Conservation (phyloP, 2,797 vertebrate genomes). For the Artibeus jamaicensis region DNA sequence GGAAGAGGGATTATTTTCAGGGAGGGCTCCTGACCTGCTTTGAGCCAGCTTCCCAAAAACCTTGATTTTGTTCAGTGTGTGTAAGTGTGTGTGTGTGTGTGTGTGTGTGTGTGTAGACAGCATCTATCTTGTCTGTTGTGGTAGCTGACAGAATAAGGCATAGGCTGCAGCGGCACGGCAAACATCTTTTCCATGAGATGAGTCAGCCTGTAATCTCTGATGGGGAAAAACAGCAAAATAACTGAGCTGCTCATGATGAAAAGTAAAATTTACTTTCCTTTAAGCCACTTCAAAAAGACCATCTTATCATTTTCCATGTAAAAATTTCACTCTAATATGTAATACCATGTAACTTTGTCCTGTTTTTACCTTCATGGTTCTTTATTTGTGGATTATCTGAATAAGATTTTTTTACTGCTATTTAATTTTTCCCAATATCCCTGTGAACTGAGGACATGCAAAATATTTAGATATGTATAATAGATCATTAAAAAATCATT, state of each 20-base stretch:
- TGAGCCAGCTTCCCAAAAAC: neutral
- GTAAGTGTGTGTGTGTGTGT: too few species aligned
- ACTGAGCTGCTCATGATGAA: neutral
- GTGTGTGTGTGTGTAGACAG: neutral
- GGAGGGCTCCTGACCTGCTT: neutral
- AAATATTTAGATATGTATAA: neutral
- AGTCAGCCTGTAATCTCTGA: neutral
- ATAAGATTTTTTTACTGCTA: neutral
- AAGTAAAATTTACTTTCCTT: neutral
- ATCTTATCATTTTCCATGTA: neutral
- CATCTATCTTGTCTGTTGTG: neutral
- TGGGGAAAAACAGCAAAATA: neutral
- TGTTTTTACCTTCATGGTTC: neutral
- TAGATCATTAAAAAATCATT: neutral
- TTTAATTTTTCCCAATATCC: neutral
- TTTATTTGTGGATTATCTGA: neutral
- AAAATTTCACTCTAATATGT: neutral
- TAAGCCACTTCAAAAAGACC: neutral
- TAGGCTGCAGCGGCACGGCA: neutral
- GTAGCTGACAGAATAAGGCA: neutral
- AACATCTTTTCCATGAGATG: neutral
- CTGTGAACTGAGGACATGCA: neutral
- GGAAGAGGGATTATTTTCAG: neutral
- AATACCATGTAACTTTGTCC: neutral
- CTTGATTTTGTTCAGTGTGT: neutral